Percentiles rank a stretch among this genome's conserved stretches.
Conservation (phyloP, 2,113 vertebrate genomes). For the Psittacula cyanocephala region DNA sequence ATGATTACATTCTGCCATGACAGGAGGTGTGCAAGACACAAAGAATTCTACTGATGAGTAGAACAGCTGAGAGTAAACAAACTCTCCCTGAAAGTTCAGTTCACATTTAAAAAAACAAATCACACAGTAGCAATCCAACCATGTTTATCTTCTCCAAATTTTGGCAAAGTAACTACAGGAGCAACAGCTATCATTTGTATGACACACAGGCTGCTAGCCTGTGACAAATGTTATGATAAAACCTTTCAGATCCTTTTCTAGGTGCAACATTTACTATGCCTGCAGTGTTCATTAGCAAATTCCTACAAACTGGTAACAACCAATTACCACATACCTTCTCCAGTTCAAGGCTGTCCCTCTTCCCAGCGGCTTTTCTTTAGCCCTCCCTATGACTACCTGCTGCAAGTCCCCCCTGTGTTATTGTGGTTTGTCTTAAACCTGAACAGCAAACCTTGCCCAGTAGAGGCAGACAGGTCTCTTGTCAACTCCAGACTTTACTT, state of each 20-base stretch:
- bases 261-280: neutral
- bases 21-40: neutral
- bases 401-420: neutral
- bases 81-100: conserved; percentile 5
- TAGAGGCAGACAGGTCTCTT: neutral
- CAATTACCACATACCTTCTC: neutral
- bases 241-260: neutral
- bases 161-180: neutral
- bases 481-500: neutral
- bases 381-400: neutral
- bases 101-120: neutral
- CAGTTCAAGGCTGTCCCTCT: neutral
- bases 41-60: conserved; percentile 16
- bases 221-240: neutral
- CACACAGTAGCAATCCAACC: neutral
- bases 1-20: neutral
- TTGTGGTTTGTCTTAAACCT: neutral
- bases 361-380: neutral
- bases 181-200: neutral
- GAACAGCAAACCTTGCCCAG: neutral
- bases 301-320: neutral
- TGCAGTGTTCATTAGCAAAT: neutral
- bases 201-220: neutral
- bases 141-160: neutral
- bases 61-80: conserved; percentile 8